Evolutionary conservation across 2,797 vertebrate species (phyloP).

Genomic region (Serranus cabrilla): DNA sequence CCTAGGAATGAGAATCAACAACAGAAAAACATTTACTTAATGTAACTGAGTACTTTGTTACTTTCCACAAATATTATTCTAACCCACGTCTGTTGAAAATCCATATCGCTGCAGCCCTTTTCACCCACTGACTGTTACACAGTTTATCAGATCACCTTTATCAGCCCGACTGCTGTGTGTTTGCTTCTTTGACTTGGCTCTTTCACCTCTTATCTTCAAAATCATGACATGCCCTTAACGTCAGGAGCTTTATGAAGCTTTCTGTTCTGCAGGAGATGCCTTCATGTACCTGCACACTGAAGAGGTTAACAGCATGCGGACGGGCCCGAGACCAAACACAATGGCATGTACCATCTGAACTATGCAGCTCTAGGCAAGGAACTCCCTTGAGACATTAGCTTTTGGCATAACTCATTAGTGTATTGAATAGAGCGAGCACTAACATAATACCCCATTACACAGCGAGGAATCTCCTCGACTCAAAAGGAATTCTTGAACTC

Average conservation of each 20-base stretch:
- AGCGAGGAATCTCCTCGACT: slow-evolving; percentile 80
- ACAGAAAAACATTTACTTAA: too few relatives aligned
- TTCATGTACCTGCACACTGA: slow-evolving; percentile 40
- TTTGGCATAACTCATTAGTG: slow-evolving; percentile 77
- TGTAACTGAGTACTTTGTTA: too few relatives aligned
- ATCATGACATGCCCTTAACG: slow-evolving; percentile 2
- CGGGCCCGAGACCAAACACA: slow-evolving; percentile 63
- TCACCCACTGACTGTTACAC: neutral
- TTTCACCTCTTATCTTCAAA: slow-evolving; percentile 21
- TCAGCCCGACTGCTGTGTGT: slow-evolving; percentile 23
- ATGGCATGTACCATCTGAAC: slow-evolving; percentile 65
- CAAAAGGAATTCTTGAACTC: slow-evolving; percentile 77
- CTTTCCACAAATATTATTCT: neutral
- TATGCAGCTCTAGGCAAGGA: slow-evolving; percentile 49
- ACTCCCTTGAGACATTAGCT: slow-evolving; percentile 75
- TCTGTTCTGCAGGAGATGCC: slow-evolving; percentile 10
- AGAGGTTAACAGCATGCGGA: slow-evolving; percentile 50
- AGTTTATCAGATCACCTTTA: slow-evolving; percentile 41
- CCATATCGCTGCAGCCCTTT: neutral
- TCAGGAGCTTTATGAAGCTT: slow-evolving; percentile 10
- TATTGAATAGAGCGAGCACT: slow-evolving; percentile 75
- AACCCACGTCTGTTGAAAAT: neutral
- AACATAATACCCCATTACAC: slow-evolving; percentile 83
- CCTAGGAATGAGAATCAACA: too few relatives aligned
- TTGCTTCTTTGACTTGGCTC: slow-evolving; percentile 17